A percentile compares a stretch with the other conserved stretches of the same genome.
These are phyloP conservation scores for Eriosoma lanigerum DNA, from an alignment of 1,140 invertebrate species.

Conservation along the genomic window DNA sequence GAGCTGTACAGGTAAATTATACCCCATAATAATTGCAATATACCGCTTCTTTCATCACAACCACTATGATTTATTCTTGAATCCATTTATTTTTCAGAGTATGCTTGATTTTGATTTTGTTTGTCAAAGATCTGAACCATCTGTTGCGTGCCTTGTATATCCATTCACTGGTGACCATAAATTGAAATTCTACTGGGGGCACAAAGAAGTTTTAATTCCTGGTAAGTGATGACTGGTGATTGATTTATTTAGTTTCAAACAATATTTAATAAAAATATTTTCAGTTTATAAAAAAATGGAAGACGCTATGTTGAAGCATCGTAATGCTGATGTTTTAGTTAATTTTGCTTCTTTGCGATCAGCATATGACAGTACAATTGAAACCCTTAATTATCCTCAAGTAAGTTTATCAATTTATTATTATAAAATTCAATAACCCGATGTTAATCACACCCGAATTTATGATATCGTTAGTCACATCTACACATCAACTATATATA, in stretches of 20 bases:
- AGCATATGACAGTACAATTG: conserved; percentile 95
- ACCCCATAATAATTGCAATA: too few relatives aligned
- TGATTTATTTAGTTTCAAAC: conserved; percentile 12
- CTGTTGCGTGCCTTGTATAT: conserved; percentile 95
- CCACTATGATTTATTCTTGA: neutral
- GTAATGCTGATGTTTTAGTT: conserved; percentile 94
- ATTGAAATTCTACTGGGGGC: conserved; percentile 99
- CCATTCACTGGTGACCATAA: conserved; percentile 99
- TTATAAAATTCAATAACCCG: too few relatives aligned
- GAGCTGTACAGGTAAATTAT: conserved; percentile 79
- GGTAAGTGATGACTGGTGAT: conserved; percentile 59
- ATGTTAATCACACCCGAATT: too few relatives aligned
- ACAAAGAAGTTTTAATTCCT: conserved; percentile 94
- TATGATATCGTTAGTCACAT: too few relatives aligned
- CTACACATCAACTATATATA: too few relatives aligned
- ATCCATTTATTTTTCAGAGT: conserved; percentile 58
- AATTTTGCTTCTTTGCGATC: conserved; percentile 98
- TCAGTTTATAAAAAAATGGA: conserved; percentile 96
- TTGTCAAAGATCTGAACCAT: conserved; percentile 83
- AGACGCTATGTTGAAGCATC: conserved; percentile 93
- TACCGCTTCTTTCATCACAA: too few relatives aligned
- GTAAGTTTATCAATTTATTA: conserved; percentile 57
- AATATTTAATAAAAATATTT: conserved; percentile 56
- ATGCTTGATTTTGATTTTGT: conserved; percentile 99
- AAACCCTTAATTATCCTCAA: conserved; percentile 89